Conservation (phyloP, 2,113 vertebrate species). For the Chaetorhynchus papuensis region DNA sequence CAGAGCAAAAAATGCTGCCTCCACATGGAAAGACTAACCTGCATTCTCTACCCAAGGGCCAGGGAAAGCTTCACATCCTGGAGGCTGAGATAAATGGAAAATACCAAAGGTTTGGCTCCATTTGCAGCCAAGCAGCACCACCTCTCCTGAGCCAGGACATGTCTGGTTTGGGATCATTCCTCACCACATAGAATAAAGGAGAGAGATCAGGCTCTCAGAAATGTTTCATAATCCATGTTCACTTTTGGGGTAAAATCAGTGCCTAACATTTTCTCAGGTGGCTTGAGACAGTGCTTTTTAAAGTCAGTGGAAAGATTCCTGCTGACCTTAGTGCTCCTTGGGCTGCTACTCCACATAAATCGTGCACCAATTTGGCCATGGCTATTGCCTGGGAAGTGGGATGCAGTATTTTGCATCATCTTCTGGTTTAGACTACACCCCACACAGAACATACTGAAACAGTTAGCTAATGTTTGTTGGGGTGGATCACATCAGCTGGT, state of each 20-base stretch:
- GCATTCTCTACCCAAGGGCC: neutral
- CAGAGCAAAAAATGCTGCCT: neutral
- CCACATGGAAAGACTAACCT: neutral
- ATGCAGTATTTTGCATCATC: neutral
- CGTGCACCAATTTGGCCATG: neutral
- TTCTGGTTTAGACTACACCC: neutral
- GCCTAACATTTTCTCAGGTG: neutral
- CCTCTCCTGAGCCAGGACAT: neutral
- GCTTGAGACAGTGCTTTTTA: neutral
- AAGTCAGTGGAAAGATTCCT: neutral
- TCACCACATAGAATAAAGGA: neutral
- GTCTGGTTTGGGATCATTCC: neutral
- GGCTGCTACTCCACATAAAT: neutral
- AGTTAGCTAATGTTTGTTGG: slow-evolving; percentile 18
- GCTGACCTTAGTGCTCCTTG: neutral
- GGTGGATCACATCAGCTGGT: neutral
- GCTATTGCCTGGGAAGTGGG: neutral
- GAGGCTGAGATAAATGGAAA: neutral
- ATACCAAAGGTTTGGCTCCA: neutral
- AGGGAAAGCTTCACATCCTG: neutral
- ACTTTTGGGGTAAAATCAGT: neutral
- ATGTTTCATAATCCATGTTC: neutral
- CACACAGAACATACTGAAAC: neutral
- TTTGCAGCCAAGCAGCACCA: neutral
- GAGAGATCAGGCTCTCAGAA: neutral